Evolutionary conservation across 2,113 vertebrate genomes (phyloP).

Genomic region (Amblyornis subalaris): DNA sequence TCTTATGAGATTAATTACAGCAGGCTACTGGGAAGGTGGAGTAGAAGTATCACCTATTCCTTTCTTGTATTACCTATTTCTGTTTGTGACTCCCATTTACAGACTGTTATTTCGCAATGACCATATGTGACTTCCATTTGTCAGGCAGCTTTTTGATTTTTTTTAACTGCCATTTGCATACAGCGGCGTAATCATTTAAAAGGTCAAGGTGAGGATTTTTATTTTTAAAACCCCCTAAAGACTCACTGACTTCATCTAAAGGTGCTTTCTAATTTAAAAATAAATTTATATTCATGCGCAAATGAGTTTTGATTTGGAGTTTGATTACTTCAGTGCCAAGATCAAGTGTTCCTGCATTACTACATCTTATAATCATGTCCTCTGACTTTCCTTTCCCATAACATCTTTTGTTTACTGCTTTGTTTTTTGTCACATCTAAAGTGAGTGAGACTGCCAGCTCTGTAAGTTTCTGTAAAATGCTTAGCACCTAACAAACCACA

Average conservation of each 20-base stretch:
- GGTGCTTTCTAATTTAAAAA: neutral
- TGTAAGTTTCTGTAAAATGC: neutral
- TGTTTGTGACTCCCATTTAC: neutral
- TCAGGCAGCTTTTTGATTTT: neutral
- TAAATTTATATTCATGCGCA: neutral
- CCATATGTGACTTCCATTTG: rapidly evolving
- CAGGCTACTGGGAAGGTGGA: neutral
- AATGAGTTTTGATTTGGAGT: neutral
- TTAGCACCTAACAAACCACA: neutral
- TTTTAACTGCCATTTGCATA: neutral
- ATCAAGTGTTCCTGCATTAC: neutral
- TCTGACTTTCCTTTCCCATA: neutral
- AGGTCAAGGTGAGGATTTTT: neutral
- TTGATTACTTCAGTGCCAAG: neutral
- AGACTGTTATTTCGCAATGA: neutral
- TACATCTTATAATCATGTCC: neutral
- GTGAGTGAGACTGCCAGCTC: neutral
- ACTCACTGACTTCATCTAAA: neutral
- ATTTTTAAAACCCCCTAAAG: neutral
- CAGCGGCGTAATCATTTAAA: neutral
- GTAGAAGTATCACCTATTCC: neutral
- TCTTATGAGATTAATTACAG: neutral
- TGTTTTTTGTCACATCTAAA: neutral
- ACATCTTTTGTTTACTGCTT: neutral
- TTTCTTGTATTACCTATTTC: neutral